Percentiles rank a stretch among this genome's conserved stretches.
Conservation (phyloP, 2,113 vertebrate species). For the Cyphomyrus discorhynchus region DNA sequence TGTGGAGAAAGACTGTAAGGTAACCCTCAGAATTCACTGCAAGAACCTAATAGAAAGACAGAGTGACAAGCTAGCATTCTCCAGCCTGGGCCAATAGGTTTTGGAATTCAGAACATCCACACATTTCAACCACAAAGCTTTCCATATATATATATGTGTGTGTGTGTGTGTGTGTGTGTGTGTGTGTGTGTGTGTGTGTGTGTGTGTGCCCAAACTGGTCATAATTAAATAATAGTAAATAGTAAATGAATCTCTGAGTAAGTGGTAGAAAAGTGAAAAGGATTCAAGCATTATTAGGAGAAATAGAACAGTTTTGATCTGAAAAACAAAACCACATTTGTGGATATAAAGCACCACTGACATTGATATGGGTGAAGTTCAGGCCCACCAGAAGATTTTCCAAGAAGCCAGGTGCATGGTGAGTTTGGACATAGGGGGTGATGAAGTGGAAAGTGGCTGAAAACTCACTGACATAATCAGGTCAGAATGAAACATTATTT, state of each 20-base stretch:
- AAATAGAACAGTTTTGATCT: not conserved
- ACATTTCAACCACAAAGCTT: not conserved
- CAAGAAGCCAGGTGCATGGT: constrained; percentile 26
- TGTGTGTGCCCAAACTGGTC: not conserved
- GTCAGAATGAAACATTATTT: constrained; percentile 62
- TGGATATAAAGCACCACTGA: not conserved
- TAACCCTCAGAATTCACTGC: not conserved
- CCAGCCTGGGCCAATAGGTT: not conserved
- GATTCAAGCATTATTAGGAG: not conserved
- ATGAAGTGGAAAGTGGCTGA: constrained; percentile 47
- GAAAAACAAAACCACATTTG: not conserved
- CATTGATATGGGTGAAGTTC: constrained; percentile 26
- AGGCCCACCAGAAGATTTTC: constrained; percentile 23
- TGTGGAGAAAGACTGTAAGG: not conserved
- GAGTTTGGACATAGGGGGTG: constrained; percentile 37
- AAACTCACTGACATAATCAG: constrained; percentile 63
- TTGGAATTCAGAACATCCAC: constrained; percentile 11
- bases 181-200: too few species aligned
- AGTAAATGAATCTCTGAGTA: not conserved
- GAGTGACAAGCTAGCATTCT: not conserved
- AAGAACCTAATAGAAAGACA: not conserved
- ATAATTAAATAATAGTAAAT: not conserved
- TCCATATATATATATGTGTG: not conserved
- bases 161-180: too few species aligned
- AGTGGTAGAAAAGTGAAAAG: not conserved